A percentile compares a stretch with the other conserved stretches of the same genome.
Evolutionary conservation across 2,888 invertebrate species (phyloP).

Genomic region (Escarpia spicata): DNA sequence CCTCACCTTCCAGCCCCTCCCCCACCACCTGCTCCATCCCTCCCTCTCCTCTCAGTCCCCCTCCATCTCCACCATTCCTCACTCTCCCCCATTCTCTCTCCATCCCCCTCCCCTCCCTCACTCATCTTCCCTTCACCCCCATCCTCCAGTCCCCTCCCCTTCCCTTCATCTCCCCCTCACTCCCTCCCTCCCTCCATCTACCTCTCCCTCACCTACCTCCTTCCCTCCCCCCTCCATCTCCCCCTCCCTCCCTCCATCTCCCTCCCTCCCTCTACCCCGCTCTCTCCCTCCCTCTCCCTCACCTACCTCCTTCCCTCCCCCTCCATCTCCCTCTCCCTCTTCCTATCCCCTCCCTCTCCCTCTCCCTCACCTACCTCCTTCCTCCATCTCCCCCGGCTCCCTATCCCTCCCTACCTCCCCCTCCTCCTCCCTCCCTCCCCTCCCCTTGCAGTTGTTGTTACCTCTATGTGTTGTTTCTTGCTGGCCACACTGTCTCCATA

Average conservation of each 20-base stretch:
- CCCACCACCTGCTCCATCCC: neutral
- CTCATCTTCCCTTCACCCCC: neutral
- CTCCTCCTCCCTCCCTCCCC: neutral
- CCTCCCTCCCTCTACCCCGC: no score
- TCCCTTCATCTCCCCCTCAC: neutral
- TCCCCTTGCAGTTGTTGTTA: neutral
- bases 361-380: neutral
- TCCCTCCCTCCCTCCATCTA: no score
- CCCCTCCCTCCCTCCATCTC: neutral
- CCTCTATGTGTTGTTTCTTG: slow-evolving; percentile 36
- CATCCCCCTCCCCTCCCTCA: no score
- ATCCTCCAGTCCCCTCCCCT: neutral
- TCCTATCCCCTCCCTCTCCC: neutral
- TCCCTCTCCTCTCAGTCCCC: neutral
- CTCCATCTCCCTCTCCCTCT: neutral
- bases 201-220: neutral
- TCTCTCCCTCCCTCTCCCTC: neutral
- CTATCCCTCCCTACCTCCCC: neutral
- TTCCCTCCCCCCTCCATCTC: neutral
- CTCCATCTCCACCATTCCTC: neutral
- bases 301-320: neutral
- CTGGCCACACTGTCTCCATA: slow-evolving; percentile 32
- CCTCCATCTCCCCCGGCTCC: neutral
- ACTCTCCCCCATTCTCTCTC: neutral
- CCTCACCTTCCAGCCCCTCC: neutral